Evolutionary conservation across 2,888 invertebrate genomes (phyloP).

Genomic region (Acanthacorydalis orientalis): DNA sequence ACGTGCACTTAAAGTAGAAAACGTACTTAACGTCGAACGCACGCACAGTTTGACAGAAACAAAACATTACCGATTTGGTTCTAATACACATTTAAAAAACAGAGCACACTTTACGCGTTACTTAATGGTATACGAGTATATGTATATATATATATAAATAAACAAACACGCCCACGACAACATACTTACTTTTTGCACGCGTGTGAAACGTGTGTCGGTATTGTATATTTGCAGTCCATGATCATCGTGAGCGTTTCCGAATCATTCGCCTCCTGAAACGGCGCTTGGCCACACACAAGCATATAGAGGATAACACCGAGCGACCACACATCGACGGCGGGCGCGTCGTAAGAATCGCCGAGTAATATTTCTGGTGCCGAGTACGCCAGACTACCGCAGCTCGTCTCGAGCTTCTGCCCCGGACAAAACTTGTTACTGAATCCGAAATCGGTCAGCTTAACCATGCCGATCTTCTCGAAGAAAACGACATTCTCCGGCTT

Average conservation of each 20-base stretch:
- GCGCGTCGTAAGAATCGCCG: conserved; percentile 97
- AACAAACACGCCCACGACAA: too few relatives aligned
- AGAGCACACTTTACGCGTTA: too few relatives aligned
- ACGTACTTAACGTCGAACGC: too few relatives aligned
- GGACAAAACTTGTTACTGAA: conserved; percentile 92
- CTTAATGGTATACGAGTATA: too few relatives aligned
- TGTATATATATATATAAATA: too few relatives aligned
- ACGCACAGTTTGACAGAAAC: too few relatives aligned
- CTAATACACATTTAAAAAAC: too few relatives aligned
- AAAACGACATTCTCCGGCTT: conserved; percentile 99
- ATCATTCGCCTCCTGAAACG: conserved; percentile 98
- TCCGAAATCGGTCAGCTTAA: conserved; percentile 98
- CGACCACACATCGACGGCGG: conserved; percentile 98
- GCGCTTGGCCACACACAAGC: conserved; percentile 93
- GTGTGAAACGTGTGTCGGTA: conserved; percentile 73
- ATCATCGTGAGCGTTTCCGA: conserved; percentile 99
- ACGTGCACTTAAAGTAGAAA: too few relatives aligned
- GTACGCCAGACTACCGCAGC: conserved; percentile 96
- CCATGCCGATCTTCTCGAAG: conserved; percentile 91
- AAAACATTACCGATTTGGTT: too few relatives aligned
- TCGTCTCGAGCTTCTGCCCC: conserved; percentile 92
- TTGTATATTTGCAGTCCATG: conserved; percentile 96
- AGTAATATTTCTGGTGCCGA: conserved; percentile 97
- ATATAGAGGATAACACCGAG: conserved; percentile 96
- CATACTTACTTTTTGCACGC: conserved; percentile 63